A percentile compares a stretch with the other conserved stretches of the same genome.
Conservation (phyloP, 2,888 invertebrate genomes). For the Ditula angustiorana region DNA sequence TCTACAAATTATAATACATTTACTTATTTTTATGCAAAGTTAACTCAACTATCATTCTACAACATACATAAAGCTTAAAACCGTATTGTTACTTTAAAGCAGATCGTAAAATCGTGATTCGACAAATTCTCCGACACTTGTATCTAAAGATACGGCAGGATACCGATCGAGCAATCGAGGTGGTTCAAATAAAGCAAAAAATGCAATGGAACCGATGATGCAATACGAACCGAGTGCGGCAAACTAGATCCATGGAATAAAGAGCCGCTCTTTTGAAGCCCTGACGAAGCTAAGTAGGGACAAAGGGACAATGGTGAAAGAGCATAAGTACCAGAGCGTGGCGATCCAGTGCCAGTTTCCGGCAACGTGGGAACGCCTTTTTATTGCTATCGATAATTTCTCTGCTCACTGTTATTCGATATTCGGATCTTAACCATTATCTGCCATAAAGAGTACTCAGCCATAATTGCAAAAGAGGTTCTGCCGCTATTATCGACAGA, state of each 20-base stretch:
- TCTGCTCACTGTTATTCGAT: conserved; percentile 52
- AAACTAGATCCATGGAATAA: conserved; percentile 74
- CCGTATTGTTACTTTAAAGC: conserved; percentile 7
- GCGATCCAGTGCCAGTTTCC: conserved; percentile 74
- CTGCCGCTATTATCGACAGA: conserved; percentile 13
- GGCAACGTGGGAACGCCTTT: conserved; percentile 79
- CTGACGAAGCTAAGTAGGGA: conserved; percentile 71
- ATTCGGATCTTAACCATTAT: conserved; percentile 33
- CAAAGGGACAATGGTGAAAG: conserved; percentile 78
- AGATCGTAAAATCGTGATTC: conserved; percentile 48
- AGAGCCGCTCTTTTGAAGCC: conserved; percentile 71
- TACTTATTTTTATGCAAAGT: background rate
- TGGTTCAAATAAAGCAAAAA: conserved; percentile 60
- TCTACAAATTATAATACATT: background rate
- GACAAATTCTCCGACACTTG: conserved; percentile 49
- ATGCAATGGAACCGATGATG: conserved; percentile 73
- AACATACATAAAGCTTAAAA: background rate
- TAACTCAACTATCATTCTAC: background rate
- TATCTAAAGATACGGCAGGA: conserved; percentile 40
- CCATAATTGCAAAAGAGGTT: conserved; percentile 18
- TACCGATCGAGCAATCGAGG: conserved; percentile 56
- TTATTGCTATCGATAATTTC: conserved; percentile 66
- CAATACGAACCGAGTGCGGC: conserved; percentile 75
- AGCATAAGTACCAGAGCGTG: conserved; percentile 79
- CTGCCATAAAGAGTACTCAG: conserved; percentile 24